Evolutionary conservation across 2,888 invertebrate genomes (phyloP).

Genomic region (Andrena fulva): DNA sequence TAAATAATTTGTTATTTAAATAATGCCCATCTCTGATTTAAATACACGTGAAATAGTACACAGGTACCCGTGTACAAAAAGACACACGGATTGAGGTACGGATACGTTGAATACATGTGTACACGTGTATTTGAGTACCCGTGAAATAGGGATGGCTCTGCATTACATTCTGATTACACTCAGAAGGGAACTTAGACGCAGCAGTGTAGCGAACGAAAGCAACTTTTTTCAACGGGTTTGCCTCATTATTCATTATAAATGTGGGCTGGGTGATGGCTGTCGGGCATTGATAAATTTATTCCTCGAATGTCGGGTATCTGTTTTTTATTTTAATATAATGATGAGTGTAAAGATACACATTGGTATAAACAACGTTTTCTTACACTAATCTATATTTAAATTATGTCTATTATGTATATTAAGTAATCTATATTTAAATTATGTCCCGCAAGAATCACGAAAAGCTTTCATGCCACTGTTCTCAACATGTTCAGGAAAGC

Average conservation of each 20-base stretch:
- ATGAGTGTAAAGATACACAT: not conserved
- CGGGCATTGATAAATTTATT: slow-evolving; percentile 3
- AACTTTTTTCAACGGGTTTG: not conserved
- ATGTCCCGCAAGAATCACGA: not conserved
- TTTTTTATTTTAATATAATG: not conserved
- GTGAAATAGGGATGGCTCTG: too few relatives aligned
- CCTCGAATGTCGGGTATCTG: not conserved
- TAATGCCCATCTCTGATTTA: too few relatives aligned
- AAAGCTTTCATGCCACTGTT: slow-evolving; percentile 42
- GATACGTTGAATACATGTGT: too few relatives aligned
- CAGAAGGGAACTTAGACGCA: not conserved
- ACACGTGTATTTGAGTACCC: too few relatives aligned
- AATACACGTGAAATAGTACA: too few relatives aligned
- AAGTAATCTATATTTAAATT: not conserved
- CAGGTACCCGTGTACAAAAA: too few relatives aligned
- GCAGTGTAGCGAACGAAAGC: too few relatives aligned
- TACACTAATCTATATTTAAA: not conserved
- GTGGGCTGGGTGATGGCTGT: not conserved
- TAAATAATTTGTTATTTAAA: too few relatives aligned
- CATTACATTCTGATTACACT: too few relatives aligned
- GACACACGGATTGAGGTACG: too few relatives aligned
- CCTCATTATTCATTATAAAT: not conserved
- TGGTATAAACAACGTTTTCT: not conserved
- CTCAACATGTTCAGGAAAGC: slow-evolving; percentile 70
- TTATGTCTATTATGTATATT: not conserved